Evolutionary conservation across 2,797 vertebrate genomes (phyloP).

Genomic region (Muscicapa striata): DNA sequence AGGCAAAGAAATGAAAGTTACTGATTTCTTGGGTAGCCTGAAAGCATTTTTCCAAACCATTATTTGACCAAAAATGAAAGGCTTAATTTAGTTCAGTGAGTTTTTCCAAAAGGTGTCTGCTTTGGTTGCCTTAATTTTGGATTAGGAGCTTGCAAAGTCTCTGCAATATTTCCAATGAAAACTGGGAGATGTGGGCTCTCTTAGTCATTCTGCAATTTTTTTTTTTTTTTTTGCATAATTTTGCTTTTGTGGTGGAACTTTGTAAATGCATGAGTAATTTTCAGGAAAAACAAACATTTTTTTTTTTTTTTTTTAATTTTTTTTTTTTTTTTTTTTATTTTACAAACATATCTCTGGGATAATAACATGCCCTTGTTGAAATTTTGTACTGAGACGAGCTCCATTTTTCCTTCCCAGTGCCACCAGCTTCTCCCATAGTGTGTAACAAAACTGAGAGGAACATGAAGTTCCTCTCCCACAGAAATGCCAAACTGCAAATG

Average conservation of each 20-base stretch:
- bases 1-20: background rate
- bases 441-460: background rate
- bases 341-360: background rate
- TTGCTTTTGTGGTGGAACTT: background rate
- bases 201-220: background rate
- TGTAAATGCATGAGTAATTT: background rate
- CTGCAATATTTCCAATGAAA: background rate
- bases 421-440: background rate
- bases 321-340: background rate
- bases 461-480: background rate
- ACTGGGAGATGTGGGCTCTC: background rate
- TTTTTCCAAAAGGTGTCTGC: background rate
- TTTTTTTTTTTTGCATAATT: background rate
- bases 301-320: no score
- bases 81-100: background rate
- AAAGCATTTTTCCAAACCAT: background rate
- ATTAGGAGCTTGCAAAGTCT: background rate
- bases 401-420: background rate
- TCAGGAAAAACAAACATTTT: background rate
- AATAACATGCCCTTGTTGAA: background rate
- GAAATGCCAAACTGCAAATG: constrained; percentile 13
- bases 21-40: background rate
- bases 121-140: background rate
- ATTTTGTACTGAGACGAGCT: background rate
- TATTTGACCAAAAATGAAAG: background rate